A percentile compares a stretch with the other conserved stretches of the same genome.
Conservation (phyloP, 2,888 invertebrate species). For the Iselma pallidipennis region DNA sequence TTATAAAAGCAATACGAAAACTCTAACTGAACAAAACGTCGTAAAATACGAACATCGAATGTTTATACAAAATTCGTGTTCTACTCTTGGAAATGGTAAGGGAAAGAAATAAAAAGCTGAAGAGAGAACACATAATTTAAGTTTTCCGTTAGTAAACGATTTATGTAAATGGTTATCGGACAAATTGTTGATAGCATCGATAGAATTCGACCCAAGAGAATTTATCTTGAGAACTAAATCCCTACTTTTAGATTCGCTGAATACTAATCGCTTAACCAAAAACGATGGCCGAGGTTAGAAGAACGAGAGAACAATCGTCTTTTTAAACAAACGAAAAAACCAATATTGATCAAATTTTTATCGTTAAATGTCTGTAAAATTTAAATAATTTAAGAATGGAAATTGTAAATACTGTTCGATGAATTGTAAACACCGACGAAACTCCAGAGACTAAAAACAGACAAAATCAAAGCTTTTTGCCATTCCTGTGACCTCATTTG, state of each 20-base stretch:
- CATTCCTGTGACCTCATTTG: neutral
- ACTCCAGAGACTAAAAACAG: neutral
- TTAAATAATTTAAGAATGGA: too few relatives aligned
- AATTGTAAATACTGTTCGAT: too few relatives aligned
- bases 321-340: too few relatives aligned
- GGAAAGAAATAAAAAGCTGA: neutral
- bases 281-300: neutral
- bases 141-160: constrained; percentile 26
- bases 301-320: constrained; percentile 13
- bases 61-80: neutral
- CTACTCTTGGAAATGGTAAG: neutral
- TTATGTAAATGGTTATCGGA: constrained; percentile 42
- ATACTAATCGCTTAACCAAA: constrained; percentile 19
- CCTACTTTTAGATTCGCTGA: constrained; percentile 35
- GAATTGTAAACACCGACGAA: neutral
- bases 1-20: too few relatives aligned
- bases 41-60: neutral
- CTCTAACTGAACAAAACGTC: neutral
- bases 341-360: too few relatives aligned
- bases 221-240: constrained; percentile 39
- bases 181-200: constrained; percentile 43
- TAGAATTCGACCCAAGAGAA: constrained; percentile 36
- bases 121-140: constrained; percentile 26
- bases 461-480: neutral
- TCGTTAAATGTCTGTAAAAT: neutral